These are phyloP conservation scores for Oophaga pumilio DNA, from an alignment of 2,113 vertebrate species.

Conservation along the genomic window DNA sequence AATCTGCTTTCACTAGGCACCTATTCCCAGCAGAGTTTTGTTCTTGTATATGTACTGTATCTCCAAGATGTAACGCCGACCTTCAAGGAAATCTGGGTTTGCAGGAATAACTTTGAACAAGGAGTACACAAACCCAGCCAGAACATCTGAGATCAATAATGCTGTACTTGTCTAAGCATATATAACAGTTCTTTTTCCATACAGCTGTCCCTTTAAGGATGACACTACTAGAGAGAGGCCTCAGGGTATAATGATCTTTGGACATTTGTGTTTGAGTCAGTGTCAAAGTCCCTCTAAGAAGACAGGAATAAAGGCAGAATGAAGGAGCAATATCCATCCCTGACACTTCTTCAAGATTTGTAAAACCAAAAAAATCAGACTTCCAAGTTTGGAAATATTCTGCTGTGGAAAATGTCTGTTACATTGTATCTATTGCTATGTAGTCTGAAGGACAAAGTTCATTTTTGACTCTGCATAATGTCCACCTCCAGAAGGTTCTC, in stretches of 20 bases:
- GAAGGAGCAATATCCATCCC: neutral
- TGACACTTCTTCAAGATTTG: neutral
- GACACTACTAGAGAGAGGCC: neutral
- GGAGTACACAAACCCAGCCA: neutral
- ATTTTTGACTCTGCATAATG: neutral
- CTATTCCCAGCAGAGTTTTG: neutral
- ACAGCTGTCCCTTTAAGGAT: neutral
- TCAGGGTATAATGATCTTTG: neutral
- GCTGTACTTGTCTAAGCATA: neutral
- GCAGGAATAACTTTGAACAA: constrained; percentile 9
- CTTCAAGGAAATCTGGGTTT: constrained; percentile 11
- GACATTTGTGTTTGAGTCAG: neutral
- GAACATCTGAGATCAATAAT: neutral
- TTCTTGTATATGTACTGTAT: neutral
- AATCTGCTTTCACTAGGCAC: neutral
- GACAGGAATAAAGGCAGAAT: neutral
- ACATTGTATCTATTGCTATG: neutral
- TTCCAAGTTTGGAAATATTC: neutral
- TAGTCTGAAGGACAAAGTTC: no score
- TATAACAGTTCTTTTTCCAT: neutral
- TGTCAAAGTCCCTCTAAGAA: neutral
- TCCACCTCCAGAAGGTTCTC: neutral
- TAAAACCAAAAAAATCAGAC: neutral
- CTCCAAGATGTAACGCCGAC: neutral
- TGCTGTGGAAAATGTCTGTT: neutral